Base-by-base conservation (phyloP, 2,797 vertebrate species). In the Myripristis murdjan region DNA sequence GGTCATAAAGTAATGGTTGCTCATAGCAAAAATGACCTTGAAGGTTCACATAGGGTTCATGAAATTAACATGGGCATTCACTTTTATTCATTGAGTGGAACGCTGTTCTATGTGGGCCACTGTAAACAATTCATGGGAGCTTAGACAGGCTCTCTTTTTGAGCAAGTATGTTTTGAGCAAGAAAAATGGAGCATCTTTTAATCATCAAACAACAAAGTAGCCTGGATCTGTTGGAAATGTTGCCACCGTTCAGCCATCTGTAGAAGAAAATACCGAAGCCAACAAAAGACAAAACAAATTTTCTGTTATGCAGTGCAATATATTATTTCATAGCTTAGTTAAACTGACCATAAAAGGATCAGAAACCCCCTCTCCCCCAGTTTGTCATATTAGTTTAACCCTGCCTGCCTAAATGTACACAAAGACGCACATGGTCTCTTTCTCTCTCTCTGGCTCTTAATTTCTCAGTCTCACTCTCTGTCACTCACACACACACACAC, bases 111-210 rank as follows among this genome's bases (percentile, higher is more conserved):
- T 60, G 18, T 22, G 67, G 61, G 24, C 57, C 78, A 79, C 71
- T 75, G 63, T 82, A 77, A 73, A 77, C 80, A 65, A 60, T 79
- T 59, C 78, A 37, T 78, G 54, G 20, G 72, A 70, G 57, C 58
- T 81, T 49, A 59, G 61, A 6, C 28, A 31, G 28, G 28, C 7
- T 31, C 7, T 5, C 28, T 31, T 23, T 82, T 46, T 74, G 56
- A 62, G 60, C 46, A 67, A 41, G 56, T n/a, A n/a, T n/a, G n/a
- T n/a, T n/a, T n/a, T 74, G 56, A 62, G 60, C 46, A 67, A 46
- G 58, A 60, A 65, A 65, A 78, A 31, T 65, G 63, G 49, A 73
- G 67, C 63, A 18, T 58, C 78, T 66, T 77, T 83, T 83, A 68
- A 76, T 75, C 37, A 46, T 37, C 41, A 43, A 74, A 82, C 54